Evolutionary conservation across 2,113 vertebrate species (phyloP), one percentile per base, ranked within the genome.

Genomic region (Sclerurus mexicanus): DNA sequence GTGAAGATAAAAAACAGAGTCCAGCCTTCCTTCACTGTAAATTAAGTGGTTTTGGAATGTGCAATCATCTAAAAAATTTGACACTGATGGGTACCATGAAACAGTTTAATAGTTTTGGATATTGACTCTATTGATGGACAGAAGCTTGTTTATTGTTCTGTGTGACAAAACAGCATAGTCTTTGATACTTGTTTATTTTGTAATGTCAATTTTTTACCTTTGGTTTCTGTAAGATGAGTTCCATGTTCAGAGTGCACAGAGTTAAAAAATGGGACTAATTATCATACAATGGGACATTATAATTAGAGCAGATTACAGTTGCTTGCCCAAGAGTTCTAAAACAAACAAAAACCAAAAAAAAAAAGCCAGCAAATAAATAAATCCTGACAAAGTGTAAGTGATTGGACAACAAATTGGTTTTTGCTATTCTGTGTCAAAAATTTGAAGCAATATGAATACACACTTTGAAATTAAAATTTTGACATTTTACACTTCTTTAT

Each of bases 1-100:
- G 63, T 85, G 77, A 82, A 85, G 78, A 94, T 33, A 73, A 87
- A 91, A 95, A 85, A 14, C 85, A 94, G 87, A 95, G 59, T 87
- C 77, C 71, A 91, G n/a, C 42, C 69, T 91, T 83, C 35, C 24
- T 95, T 90, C 67, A 44, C 21, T 83, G 71, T 79, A 82, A 96
- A 88, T 93, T 73, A 87, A 94, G 46, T 87, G 28, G 1, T 24
- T 91, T 87, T 83, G 59, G 74, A 95, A 88, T 67, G 78, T 63
- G 33, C 31, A 88, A 62, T 73, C 35, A 63, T 73, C 59, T 83
- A 30, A 77, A 91, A 92, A 53, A 58, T 0, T 35, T 87, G 63
- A 83, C 46, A 63, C 35, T 71, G 72, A 55, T 77, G 10, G 27
- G 50, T 83, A 90, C 46, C n/a, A 52, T 44, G 40, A 30, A 93